Evolutionary conservation across 2,797 vertebrate species (phyloP), one percentile per base, ranked within the genome.

Genomic region (Antrozous pallidus): DNA sequence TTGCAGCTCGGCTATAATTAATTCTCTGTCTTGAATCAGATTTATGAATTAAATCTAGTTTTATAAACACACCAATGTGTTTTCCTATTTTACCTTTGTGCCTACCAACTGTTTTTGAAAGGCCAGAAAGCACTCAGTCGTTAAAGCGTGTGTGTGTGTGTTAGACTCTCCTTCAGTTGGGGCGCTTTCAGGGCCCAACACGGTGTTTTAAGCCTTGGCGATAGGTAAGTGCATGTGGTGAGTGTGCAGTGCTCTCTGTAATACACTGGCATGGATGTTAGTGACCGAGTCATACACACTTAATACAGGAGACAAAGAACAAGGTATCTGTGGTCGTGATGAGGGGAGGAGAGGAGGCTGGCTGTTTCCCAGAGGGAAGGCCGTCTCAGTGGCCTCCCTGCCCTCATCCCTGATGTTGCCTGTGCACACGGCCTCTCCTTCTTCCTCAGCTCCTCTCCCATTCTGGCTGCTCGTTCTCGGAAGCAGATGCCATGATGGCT

Each of bases 61-160:
- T 74, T 69, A 38, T 45, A 91, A 93, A 78, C 38, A 84, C 3
- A 80, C 2, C 45, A 63, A 33, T 47, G 1, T 63, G 14, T 71
- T 86, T 88, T 86, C n/a, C 54, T 67, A 42, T 31, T 6, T 51
- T 51, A 51, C 51, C 16, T 74, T 36, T 93, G 16, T 71, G 5
- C 33, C 33, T 79, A 61, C 1, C 77, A 45, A 51, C 2, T 83
- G 71, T 61, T 79, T 79, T 75, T 74, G 20, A 93, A 91, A 88
- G 65, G 8, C 33, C 65, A 65, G 65, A 40, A 36, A 83, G 20
- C 79, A 47, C 36, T 1, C 80, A 90, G 28, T 8, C 69, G 58
- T 49, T 51, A 51, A 51, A 20, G 49, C 18, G 17, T 51, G 17
- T 51, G 7, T 51, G 7, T 51, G 49, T 51, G 49, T 12, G 40